Base-by-base conservation (phyloP, 2,113 vertebrate genomes). In the Hyperoodon ampullatus region DNA sequence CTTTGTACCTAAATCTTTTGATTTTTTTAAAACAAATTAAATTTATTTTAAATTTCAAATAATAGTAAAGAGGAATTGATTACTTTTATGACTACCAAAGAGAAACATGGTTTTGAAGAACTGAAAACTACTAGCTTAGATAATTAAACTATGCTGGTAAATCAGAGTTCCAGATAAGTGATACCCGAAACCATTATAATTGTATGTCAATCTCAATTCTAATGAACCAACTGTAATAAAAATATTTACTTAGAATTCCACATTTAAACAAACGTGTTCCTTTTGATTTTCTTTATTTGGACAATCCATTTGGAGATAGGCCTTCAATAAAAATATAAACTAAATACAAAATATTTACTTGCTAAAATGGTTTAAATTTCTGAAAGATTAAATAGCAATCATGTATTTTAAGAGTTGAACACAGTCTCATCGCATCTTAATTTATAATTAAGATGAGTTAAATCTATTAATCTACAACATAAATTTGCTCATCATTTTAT, bases 381-480 rank as follows among this genome's bases (percentile, higher is more conserved):
- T 94, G 24, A 95, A 97, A 96, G 39, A 83, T 85, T 90, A 85
- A 86, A 75, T 70, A 95, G 7, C 26, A 93, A 55, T 61, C 47
- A 63, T 35, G 39, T 24, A 94, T 50, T 74, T 89, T 81, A 75
- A 83, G 84, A 94, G 5, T 35, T 42, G 55, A 95, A 83, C 39
- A 71, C 8, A 53, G 63, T 70, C 35, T 94, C 71, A 94, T 61
- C 18, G 12, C 8, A 86, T 44, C 28, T 14, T 70, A 88, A 87
- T 85, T 93, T 88, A 83, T 63, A 97, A 68, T 78, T 93, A 97
- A 91, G 30, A 81, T 58, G 70, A 28, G 47, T 63, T 97, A 96
- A 93, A 26, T 85, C 70, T 75, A 18, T 66, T 94, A 47, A 96
- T 58, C 35, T 96, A 68, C 18, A 88, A 96, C 33, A 63, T 93